Evolutionary conservation across 2,888 invertebrate species (phyloP), one percentile per base, ranked within the genome.

Genomic region (Lasiommata megera): DNA sequence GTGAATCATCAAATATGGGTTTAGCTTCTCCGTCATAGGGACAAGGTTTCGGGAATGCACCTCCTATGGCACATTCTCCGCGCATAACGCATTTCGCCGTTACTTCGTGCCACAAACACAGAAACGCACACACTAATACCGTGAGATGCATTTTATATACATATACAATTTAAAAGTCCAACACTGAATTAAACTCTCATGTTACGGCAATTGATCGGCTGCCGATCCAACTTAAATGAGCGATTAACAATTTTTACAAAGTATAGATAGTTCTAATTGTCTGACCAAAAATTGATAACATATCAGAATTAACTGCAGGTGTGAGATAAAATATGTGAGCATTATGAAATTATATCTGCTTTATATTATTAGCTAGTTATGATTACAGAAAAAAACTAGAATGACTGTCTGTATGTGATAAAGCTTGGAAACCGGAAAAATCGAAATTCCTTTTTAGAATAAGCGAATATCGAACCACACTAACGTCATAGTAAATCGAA

Each of bases 261-360:
- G 38, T 54, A 43, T 38, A 31, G 29, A 59, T 56, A 54, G 31
- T 11, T 11, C 29, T 73, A 69, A 59, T 69, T 66, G 62, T 58
- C 31, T 36, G 64, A 62, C 64, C 73, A 60, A 66, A 64, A 64
- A 67, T 67, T 67, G 82, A 85, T 85, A 84, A 56, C 59, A 58
- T 84, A 86, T 84, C 81, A 65, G 56, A 72, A 79, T 75, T 74
- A 73, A 74, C 72, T 68, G 74, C 84, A 85, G 84, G 84, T 85
- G 82, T 67, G 53, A 63, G 82, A 83, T 85, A 74, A 63, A 43
- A 7, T 34, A 11, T 34, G 14, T 37, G 31, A 41, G 43, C 52
- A 63, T 62, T 64, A 58, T 41, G 50, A 52, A 57, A 50, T 36
- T 14, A 38, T 48, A 48, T 29, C n/a, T 18, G 50, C 41, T 38